Evolutionary conservation across 2,888 invertebrate genomes (phyloP), one percentile per base, ranked within the genome.

Genomic region (Archaeoteleia sp.): DNA sequence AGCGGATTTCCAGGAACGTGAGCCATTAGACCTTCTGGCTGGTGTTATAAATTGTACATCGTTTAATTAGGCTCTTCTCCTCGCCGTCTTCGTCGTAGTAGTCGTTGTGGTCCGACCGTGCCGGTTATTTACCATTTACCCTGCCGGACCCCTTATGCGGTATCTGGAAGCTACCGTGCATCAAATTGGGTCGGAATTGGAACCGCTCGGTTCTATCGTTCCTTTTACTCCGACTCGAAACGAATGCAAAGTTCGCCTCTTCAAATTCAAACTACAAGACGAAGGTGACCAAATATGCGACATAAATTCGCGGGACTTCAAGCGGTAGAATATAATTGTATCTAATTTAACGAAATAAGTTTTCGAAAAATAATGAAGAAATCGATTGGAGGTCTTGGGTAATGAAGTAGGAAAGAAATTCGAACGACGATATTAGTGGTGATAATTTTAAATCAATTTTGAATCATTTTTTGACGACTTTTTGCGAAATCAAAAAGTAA

Each of bases 41-140:
- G 82, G 84, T 82, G 84, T 85, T 85, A 85, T 85, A 85, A 85
- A 85, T 85, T 84, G 82, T 83, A 84, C 84, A 85, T 85, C 84
- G 83, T 85, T 85, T 84, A 85, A 84, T 85, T 85, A 85, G 85
- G 83, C 80, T 75, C 81, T 76, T 77, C 76, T 73, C 75, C 73
- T 72, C 62, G 63, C 66, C 62, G 46, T 70, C 67, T 70, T 69
- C 58, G 63, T 67, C 48, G 46, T 57, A 69, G 48, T 27, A 48
- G 15, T 17, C 48, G 51, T 57, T 69, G 51, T 42, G 58, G 67
- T 67, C 73, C 70, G 65, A 70, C 72, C 74, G 63, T 53, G 62
- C 72, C 74, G 65, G 76, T 77, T 80, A 78, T 81, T 81, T 78
- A 76, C 77, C 80, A 78, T 80, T 81, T 80, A 79, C 74, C 72